These are phyloP conservation scores for Ciona savignyi DNA, from an alignment of 23 tunicate species.

Conservation along the genomic window DNA sequence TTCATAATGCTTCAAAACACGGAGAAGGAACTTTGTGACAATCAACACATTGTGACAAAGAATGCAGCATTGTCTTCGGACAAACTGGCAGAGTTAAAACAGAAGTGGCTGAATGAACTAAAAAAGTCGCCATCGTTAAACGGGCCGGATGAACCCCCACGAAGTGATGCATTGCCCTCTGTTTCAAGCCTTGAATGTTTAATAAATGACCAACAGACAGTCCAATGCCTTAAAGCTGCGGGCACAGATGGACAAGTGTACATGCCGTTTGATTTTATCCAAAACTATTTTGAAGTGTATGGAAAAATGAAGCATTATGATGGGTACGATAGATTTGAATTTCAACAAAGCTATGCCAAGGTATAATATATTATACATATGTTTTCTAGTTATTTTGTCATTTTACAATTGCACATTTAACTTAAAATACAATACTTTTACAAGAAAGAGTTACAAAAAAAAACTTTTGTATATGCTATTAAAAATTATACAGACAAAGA, in stretches of 20 bases:
- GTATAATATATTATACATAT: too few species aligned
- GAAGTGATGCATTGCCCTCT: constrained; percentile 5
- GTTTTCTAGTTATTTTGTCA: too few species aligned
- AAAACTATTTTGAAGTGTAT: constrained; percentile 79
- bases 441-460: too few species aligned
- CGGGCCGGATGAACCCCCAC: constrained; percentile 48
- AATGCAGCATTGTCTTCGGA: background rate
- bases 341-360: constrained; percentile 11
- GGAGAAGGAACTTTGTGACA: too few species aligned
- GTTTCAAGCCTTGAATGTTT: constrained; percentile 47
- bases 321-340: constrained; percentile 92
- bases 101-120: background rate
- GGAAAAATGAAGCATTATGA: constrained; percentile 89
- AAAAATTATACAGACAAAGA: too few species aligned
- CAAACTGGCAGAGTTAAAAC: constrained; percentile 1
- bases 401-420: too few species aligned
- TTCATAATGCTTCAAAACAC: background rate
- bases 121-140: background rate
- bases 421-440: too few species aligned
- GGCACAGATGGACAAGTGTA: constrained; percentile 21
- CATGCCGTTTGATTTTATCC: constrained; percentile 74
- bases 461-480: too few species aligned
- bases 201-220: constrained; percentile 60
- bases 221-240: constrained; percentile 39
- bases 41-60: too few species aligned